Base-by-base conservation (phyloP, 2,797 vertebrate species). In the Sebastes iracundus region DNA sequence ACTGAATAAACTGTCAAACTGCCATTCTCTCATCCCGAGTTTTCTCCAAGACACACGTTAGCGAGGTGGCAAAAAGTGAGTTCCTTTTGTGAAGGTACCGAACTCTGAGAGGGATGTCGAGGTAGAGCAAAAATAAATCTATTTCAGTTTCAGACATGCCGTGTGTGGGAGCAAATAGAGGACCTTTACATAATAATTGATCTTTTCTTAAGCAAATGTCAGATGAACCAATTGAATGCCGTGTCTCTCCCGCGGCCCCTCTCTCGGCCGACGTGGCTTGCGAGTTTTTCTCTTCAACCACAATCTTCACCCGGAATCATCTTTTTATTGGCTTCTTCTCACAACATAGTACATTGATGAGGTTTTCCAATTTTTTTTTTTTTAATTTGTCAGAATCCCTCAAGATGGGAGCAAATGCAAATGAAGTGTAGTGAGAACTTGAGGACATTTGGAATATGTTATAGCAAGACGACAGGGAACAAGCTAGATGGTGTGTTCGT, bases 1-100 rank as follows among this genome's bases (percentile, higher is more conserved):
- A 77, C 65, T 81, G 76, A 77, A 83, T 79, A 74, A 83, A 83
- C 63, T 85, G 82, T 80, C 22, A 69, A 73, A 27, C 65, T 80
- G 81, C 70, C 70, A 68, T 53, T 61, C 20, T 68, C 68, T 66
- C 23, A 66, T 61, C 18, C 14, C 1, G 25, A 59, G 27, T 64
- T 68, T 76, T 67, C 72, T 70, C 30, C 69, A 49, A 20, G 49
- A 33, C 64, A 33, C 64, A 59, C 33, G 55, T 73, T 73, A 70
- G 30, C 58, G 9, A 67, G 67, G 23, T 23, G 66, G 66, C 27
- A 66, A 79, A 46, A 72, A 76, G 56, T 72, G 75, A 73, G 49
- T 72, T 69, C 69, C 56, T 62, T 49, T 58, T 77, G 66, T 68
- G 27, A 81, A 66, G 16, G 28, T 14, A 56, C 22, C 60, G 7